Conservation (phyloP, 2,113 vertebrate species). For the zebrafish (Danio rerio) region DNA sequence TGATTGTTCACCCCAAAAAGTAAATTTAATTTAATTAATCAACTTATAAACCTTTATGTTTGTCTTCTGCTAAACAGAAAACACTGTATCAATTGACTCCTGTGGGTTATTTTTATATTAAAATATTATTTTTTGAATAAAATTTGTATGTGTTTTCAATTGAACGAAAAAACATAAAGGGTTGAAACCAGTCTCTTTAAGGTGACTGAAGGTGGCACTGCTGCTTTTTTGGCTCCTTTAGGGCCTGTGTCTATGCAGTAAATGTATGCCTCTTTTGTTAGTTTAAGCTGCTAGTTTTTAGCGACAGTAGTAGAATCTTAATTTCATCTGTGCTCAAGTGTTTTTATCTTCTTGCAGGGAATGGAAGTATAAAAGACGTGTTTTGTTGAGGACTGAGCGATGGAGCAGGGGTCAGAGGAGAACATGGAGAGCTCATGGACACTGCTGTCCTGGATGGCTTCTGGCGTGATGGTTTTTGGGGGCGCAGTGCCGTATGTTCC, state of each 20-base stretch:
- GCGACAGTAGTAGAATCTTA: no score
- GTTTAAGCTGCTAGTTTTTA: not conserved
- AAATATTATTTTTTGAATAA: no score
- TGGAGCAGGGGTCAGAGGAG: slow-evolving; percentile 59
- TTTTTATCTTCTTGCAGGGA: slow-evolving; percentile 41
- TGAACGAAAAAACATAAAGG: no score
- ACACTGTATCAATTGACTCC: no score
- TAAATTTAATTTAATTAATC: no score
- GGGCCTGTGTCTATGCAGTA: not conserved
- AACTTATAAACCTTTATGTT: no score
- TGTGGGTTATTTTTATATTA: no score
- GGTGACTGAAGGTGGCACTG: slow-evolving; percentile 11
- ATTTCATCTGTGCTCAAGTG: not conserved
- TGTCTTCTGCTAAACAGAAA: no score
- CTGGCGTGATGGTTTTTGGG: slow-evolving; percentile 80
- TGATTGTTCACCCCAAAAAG: no score
- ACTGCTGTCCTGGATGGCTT: slow-evolving; percentile 75
- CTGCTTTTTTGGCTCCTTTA: not conserved
- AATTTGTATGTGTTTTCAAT: no score
- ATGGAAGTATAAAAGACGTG: slow-evolving; percentile 55
- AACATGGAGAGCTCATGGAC: slow-evolving; percentile 64
- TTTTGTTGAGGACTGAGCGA: not conserved
- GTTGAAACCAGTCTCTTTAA: no score
- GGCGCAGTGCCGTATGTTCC: slow-evolving; percentile 79
- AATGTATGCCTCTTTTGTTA: not conserved